Conservation (phyloP, 2,797 vertebrate genomes). For the Squalus acanthias region DNA sequence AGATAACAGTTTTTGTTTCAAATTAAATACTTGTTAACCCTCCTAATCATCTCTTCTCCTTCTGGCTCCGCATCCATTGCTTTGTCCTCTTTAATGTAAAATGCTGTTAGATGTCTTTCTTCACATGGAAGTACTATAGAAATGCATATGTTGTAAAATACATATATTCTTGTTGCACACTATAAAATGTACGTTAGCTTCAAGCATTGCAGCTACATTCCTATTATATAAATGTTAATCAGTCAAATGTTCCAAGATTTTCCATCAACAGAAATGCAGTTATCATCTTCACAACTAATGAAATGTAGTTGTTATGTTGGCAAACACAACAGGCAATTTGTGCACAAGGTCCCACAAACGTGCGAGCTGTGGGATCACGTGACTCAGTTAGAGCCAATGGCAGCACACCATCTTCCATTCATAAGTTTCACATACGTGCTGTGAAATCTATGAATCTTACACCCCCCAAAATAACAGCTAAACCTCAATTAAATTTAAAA, state of each 20-base stretch:
- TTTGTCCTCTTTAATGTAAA: background rate
- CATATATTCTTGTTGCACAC: too few relatives aligned
- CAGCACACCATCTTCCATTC: too few relatives aligned
- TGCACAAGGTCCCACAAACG: background rate
- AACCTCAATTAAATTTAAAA: too few relatives aligned
- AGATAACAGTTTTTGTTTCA: background rate
- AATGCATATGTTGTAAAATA: background rate
- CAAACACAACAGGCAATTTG: background rate
- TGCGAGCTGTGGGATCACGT: too few relatives aligned
- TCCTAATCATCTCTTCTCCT: background rate
- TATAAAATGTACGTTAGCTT: background rate
- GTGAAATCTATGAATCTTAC: too few relatives aligned
- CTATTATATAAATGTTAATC: background rate
- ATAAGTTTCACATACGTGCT: too few relatives aligned
- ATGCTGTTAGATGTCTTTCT: background rate
- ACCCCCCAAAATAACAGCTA: too few relatives aligned
- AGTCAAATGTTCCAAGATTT: background rate
- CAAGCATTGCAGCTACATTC: background rate
- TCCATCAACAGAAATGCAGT: background rate
- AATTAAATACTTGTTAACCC: background rate
- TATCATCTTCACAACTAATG: background rate
- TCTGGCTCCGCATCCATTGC: background rate
- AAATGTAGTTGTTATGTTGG: background rate
- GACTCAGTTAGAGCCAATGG: too few relatives aligned
- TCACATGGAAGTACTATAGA: background rate